These are phyloP conservation scores for Eledone cirrhosa DNA, from an alignment of 2,888 invertebrate genomes.

Conservation along the genomic window DNA sequence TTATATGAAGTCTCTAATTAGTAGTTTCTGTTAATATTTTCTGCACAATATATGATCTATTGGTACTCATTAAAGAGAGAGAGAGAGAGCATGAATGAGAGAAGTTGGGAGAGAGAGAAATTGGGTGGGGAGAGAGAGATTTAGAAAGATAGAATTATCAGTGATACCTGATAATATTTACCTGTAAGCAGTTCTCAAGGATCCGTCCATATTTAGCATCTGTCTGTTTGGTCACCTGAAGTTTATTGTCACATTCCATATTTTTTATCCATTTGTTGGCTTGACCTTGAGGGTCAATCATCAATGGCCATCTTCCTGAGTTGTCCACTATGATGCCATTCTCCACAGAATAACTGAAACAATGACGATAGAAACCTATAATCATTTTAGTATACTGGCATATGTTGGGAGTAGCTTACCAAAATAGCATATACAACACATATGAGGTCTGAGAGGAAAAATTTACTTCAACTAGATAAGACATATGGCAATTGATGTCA, in stretches of 20 bases:
- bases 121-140: too few species aligned
- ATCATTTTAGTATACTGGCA: background rate
- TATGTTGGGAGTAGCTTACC: background rate
- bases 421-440: background rate
- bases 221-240: constrained; percentile 83
- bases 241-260: constrained; percentile 84
- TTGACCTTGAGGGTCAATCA: constrained; percentile 74
- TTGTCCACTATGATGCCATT: constrained; percentile 64
- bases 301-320: constrained; percentile 66
- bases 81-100: too few species aligned
- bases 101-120: too few species aligned
- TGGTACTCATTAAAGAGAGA: too few species aligned
- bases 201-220: constrained; percentile 83
- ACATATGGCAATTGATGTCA: too few species aligned
- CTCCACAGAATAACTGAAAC: constrained; percentile 63
- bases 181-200: constrained; percentile 81
- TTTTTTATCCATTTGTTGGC: constrained; percentile 95
- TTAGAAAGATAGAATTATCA: too few species aligned
- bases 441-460: too few species aligned
- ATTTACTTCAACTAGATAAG: too few species aligned
- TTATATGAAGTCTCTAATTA: too few species aligned
- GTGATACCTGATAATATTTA: constrained; percentile 47
- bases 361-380: background rate
- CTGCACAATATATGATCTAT: too few species aligned
- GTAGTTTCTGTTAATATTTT: too few species aligned